Conservation (phyloP, 2,797 vertebrate species). For the Argyrosomus regius region DNA sequence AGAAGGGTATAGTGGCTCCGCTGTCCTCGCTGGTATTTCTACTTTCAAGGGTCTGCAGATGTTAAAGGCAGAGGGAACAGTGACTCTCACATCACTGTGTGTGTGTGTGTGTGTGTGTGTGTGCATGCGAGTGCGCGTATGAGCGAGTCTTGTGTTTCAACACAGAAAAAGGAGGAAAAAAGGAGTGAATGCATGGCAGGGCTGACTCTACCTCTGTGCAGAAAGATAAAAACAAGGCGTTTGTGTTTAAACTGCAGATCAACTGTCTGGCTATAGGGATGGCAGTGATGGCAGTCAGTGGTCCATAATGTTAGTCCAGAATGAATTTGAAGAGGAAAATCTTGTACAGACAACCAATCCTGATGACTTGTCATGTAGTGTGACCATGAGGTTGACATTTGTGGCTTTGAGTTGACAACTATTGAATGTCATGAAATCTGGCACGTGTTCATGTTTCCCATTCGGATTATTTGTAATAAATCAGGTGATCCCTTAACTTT, state of each 20-base stretch:
- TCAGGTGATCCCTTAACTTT: too few relatives aligned
- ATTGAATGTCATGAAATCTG: background rate
- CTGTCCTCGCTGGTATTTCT: conserved; percentile 59
- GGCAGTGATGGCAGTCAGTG: background rate
- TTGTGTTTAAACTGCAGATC: conserved; percentile 43
- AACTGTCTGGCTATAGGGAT: background rate
- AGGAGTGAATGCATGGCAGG: conserved; percentile 36
- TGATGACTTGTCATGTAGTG: background rate
- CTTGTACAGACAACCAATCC: background rate
- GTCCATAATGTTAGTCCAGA: background rate
- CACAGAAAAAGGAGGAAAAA: conserved; percentile 16
- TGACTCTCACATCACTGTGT: conserved; percentile 58
- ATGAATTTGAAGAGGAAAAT: background rate
- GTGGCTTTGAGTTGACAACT: background rate
- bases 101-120: conserved; percentile 34
- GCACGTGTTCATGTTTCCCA: background rate
- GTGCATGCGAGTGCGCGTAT: conserved; percentile 18
- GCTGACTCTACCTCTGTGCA: conserved; percentile 23
- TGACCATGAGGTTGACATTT: background rate
- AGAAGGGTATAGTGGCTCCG: conserved; percentile 49
- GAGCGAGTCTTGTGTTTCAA: conserved; percentile 33
- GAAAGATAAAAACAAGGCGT: conserved; percentile 34
- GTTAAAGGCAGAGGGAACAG: conserved; percentile 42
- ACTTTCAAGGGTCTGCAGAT: conserved; percentile 66
- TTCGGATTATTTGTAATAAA: background rate